Evolutionary conservation across 2,888 invertebrate genomes (phyloP), one percentile per base, ranked within the genome.

Genomic region (Malthinus flaveolus): DNA sequence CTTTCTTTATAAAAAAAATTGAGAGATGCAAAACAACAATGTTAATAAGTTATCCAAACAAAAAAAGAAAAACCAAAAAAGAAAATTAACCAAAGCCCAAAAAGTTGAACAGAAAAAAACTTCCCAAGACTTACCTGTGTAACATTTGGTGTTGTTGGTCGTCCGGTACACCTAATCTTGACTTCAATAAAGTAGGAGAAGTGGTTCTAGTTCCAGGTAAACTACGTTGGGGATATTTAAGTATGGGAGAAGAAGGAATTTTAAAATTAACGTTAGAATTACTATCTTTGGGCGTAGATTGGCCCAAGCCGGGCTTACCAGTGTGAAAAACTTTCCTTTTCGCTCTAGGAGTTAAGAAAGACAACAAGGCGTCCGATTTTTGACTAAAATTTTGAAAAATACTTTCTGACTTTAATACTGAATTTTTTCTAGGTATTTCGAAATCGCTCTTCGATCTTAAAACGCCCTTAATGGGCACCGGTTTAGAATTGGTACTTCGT

Each of bases 261-360:
- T 72, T 73, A 57, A 71, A 70, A 12, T 63, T 61, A 56, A 64
- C 66, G 33, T 62, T 62, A 42, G 66, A 65, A 49, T 58, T 64
- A 11, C 55, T 62, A 47, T 64, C 61, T n/a, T 60, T 66, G 7
- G 73, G 72, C 1, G 73, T 72, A 31, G 72, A 73, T 13, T 70
- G 68, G 50, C 67, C 65, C 8, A 64, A 44, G 51, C 53, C 42
- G 34, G 10, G 12, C 45, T 15, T 35, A 33, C 44, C 45, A 39
- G 31, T 13, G 37, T 55, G 50, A 35, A 63, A 55, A 10, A 53
- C 57, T 54, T 72, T 71, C 10, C 85, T 72, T 71, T 82, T 81
- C 54, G 84, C 82, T 39, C 84, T 78, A 48, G 86, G 86, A 56
- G 86, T 85, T 63, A 85, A 74, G 69, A 85, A 85, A 59, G 81